Conservation (phyloP, 1,140 invertebrate species). For the Thrips palmi region DNA sequence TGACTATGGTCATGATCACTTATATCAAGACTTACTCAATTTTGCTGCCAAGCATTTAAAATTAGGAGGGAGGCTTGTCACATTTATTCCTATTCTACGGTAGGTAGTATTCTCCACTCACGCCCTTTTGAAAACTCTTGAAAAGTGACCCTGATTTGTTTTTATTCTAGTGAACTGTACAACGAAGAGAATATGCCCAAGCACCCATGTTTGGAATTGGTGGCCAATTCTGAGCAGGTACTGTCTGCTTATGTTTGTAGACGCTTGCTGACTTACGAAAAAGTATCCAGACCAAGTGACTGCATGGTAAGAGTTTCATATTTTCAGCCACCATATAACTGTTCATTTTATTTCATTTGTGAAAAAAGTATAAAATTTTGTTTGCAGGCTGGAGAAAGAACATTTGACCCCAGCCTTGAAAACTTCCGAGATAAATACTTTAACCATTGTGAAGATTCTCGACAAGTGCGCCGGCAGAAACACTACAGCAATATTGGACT, state of each 20-base stretch:
- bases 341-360: neutral
- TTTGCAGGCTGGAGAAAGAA: neutral
- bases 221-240: slow-evolving; percentile 73
- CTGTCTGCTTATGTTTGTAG: slow-evolving; percentile 59
- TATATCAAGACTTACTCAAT: slow-evolving; percentile 64
- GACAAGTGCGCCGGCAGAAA: too few species aligned
- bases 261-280: slow-evolving; percentile 71
- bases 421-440: slow-evolving; percentile 15
- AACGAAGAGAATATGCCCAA: slow-evolving; percentile 48
- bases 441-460: slow-evolving; percentile 13
- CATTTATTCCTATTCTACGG: slow-evolving; percentile 81
- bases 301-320: slow-evolving; percentile 2
- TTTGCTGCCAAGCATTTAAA: slow-evolving; percentile 63
- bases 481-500: too few species aligned
- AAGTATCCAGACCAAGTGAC: slow-evolving; percentile 35
- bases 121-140: neutral
- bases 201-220: slow-evolving; percentile 57
- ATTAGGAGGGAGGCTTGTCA: slow-evolving; percentile 61
- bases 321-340: slow-evolving; percentile 1
- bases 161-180: slow-evolving; percentile 47
- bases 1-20: slow-evolving; percentile 60
- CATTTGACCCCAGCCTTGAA: slow-evolving; percentile 1
- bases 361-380: neutral
- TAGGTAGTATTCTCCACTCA: slow-evolving; percentile 21
- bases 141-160: slow-evolving; percentile 2